These are phyloP conservation scores for Psittacula derbiana DNA, from an alignment of 2,797 vertebrate genomes.

Conservation along the genomic window DNA sequence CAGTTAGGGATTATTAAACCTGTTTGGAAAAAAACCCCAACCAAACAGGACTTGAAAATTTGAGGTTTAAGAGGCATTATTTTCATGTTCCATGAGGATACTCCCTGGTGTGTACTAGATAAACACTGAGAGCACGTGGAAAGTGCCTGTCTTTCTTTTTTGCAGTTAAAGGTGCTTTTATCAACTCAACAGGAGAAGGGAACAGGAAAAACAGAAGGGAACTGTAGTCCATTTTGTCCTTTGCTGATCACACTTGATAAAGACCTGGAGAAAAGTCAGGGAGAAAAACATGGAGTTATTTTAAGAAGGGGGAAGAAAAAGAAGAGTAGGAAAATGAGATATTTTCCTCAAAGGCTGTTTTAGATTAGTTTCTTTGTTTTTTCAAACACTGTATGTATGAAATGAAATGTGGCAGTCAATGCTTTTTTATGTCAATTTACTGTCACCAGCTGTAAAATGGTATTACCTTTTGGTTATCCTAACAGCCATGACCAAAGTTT, in stretches of 20 bases:
- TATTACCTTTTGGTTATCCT: not conserved
- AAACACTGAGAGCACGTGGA: not conserved
- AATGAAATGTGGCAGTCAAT: not conserved
- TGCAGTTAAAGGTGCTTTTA: not conserved
- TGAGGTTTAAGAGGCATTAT: not conserved
- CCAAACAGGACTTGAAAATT: not conserved
- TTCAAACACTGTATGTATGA: fast-evolving
- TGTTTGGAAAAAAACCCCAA: fast-evolving
- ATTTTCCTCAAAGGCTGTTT: not conserved
- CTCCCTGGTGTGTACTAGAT: fast-evolving
- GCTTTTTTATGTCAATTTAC: not conserved
- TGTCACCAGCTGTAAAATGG: not conserved
- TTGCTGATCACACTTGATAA: not conserved
- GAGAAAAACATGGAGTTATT: fast-evolving
- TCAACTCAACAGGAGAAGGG: not conserved
- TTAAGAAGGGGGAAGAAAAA: not conserved
- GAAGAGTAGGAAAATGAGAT: not conserved
- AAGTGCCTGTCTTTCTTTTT: not conserved
- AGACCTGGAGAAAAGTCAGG: not conserved
- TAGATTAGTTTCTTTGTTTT: not conserved
- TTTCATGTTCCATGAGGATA: not conserved
- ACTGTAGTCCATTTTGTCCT: not conserved
- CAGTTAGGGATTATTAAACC: not conserved
- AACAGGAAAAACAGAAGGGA: not conserved
- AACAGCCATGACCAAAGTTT: not conserved